Evolutionary conservation across 2,113 vertebrate species (phyloP), one percentile per base, ranked within the genome.

Genomic region (Macquaria australasica): DNA sequence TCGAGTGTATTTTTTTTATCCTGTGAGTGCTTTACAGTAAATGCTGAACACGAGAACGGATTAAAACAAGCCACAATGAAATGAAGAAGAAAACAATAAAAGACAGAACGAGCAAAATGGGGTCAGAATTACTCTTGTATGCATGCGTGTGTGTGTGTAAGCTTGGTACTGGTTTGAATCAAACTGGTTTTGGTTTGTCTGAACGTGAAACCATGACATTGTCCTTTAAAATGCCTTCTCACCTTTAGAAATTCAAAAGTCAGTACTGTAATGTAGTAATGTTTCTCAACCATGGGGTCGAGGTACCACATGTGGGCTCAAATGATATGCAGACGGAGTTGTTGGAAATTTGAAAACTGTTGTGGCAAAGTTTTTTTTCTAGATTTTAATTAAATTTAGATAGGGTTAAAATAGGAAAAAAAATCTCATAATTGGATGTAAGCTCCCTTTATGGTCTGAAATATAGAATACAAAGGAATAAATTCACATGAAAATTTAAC

Each of bases 141-240:
- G 77, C 5, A n/a, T 50, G 41, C 59, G 15, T 60, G 10, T 9
- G 37, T 16, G 8, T 80, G 72, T 67, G 53, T 59, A 18, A 21
- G 43, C 8, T 63, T n/a, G 58, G 73, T 87, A 75, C 45, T 76
- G 75, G 23, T 90, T 71, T 90, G 58, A 92, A 77, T 89, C 74
- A 77, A 76, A 41, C 60, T 45, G n/a, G 69, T 89, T 83, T 88
- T 81, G 70, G 12, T 87, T 78, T 82, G 58, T 73, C 34, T 87
- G 55, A 58, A 66, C 15, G 3, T 83, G 88, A 92, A 89, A 92
- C 77, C 34, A 73, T 86, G 78, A 86, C 82, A 74, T 85, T 20
- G 60, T 76, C 64, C 68, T 86, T 39, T 69, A 64, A 85, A 79
- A 80, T 67, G 39, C 60, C 77, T 83, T 39, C 41, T 90, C 48